Evolutionary conservation across 2,888 invertebrate species (phyloP).

Genomic region (Nomada ferruginata): DNA sequence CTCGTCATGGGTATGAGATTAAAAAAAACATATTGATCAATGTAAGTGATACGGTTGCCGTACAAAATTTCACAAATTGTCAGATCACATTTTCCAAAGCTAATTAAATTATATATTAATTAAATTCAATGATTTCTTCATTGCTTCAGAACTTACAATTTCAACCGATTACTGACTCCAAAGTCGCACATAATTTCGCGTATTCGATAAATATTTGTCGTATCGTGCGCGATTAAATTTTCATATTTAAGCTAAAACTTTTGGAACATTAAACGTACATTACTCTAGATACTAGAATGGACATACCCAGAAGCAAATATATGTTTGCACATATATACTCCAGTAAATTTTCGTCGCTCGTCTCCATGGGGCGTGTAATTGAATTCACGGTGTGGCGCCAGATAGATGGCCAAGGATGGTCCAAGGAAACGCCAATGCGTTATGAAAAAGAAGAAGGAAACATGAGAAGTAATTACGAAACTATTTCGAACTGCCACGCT

Average conservation of each 20-base stretch:
- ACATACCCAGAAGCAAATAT: background rate
- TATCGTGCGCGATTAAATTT: too few species aligned
- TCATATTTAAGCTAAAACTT: background rate
- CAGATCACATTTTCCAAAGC: too few species aligned
- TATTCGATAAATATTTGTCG: too few species aligned
- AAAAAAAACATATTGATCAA: too few species aligned
- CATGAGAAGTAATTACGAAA: background rate
- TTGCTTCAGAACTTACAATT: too few species aligned
- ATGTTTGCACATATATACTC: background rate
- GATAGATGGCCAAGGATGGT: slow-evolving; percentile 7
- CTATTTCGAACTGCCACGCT: slow-evolving; percentile 17
- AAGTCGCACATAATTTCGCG: too few species aligned
- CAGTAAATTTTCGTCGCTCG: slow-evolving; percentile 10
- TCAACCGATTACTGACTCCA: too few species aligned
- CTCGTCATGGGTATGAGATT: too few species aligned
- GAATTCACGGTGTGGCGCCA: slow-evolving; percentile 32
- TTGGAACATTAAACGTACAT: background rate
- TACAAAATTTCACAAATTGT: too few species aligned
- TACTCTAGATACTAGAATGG: background rate
- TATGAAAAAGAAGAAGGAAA: slow-evolving; percentile 2
- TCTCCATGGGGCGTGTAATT: slow-evolving; percentile 36
- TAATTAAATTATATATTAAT: too few species aligned
- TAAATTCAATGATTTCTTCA: too few species aligned
- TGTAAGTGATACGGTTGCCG: too few species aligned
- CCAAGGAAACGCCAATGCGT: slow-evolving; percentile 13